Evolutionary conservation across 2,888 invertebrate species (phyloP).

Genomic region (Gerris lacustris): DNA sequence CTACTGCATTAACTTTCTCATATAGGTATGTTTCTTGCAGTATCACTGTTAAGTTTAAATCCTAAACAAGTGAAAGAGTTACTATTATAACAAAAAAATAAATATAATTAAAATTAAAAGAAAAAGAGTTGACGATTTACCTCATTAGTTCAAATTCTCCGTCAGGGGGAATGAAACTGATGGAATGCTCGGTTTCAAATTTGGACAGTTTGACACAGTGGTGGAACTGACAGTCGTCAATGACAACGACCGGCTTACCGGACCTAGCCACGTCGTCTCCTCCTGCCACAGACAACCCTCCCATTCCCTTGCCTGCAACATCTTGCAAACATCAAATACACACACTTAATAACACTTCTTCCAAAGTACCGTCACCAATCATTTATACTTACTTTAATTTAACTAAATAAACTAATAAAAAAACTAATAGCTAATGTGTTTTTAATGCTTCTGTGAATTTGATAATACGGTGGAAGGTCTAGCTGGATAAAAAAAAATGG

Average conservation of each 20-base stretch:
- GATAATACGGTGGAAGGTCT: too few species aligned
- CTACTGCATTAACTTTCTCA: too few species aligned
- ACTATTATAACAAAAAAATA: background rate
- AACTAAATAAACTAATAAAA: too few species aligned
- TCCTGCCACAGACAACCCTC: conserved; percentile 33
- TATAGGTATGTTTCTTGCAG: too few species aligned
- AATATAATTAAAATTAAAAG: background rate
- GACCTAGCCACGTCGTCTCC: conserved; percentile 61
- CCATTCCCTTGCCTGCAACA: conserved; percentile 36
- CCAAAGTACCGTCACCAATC: too few species aligned
- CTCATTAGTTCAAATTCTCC: conserved; percentile 99
- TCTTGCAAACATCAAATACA: background rate
- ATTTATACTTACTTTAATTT: too few species aligned
- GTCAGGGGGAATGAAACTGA: conserved; percentile 99
- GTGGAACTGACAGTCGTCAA: conserved; percentile 99
- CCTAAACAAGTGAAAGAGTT: too few species aligned
- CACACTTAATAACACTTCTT: background rate
- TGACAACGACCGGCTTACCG: conserved; percentile 98
- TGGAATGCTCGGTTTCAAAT: conserved; percentile 99
- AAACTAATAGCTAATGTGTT: too few species aligned
- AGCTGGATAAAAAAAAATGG: too few species aligned
- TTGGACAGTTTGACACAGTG: conserved; percentile 99
- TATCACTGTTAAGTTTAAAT: too few species aligned
- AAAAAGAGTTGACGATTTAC: conserved; percentile 37
- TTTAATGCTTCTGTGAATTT: too few species aligned